Base-by-base conservation (phyloP, 2,113 vertebrate genomes). In the Ivindomyrus marchei region DNA sequence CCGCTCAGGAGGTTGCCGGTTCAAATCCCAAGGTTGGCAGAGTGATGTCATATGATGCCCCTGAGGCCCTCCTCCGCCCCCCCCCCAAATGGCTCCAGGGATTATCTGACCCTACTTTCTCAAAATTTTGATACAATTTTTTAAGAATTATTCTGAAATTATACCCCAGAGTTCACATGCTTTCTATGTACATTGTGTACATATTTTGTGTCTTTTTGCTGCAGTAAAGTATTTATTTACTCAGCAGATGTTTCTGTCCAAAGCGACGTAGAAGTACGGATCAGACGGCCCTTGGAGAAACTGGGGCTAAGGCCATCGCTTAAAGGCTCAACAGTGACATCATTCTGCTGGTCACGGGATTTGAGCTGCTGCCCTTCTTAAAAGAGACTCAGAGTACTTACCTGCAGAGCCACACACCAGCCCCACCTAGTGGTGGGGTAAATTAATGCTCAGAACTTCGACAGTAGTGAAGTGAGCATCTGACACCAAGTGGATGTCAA, bases 401-500 rank as follows among this genome's bases (percentile, higher is more conserved):
- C n/a, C 62, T 3, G n/a, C n/a, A 66, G 62, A 70, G 9, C 3
- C 3, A 31, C 62, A 70, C 8, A 70, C 3, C n/a, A 27, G 10
- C 89, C 45, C n/a, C 62, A 31, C 62, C 62, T 31, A 31, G 9
- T 10, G 21, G 58, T 31, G 49, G 49, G 56, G 36, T 88, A 88
- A 80, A 36, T 87, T 47, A 88, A 87, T 52, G 31, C 17, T 80
- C 31, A 39, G 17, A 52, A 52, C 56, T 13, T 21, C 45, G 10
- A 87, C 89, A 47, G 58, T 66, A 87, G 53, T 50, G 45, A 66
- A 87, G 58, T 39, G 27, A 39, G 46, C 45, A 49, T 39, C 84
- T 66, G 84, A 90, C 89, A 52, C 74, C 89, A 88, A 80, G 87
- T 56, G 85, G 36, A 62, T 87, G 89, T 87, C 85, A 80, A 90